Evolutionary conservation across 2,797 vertebrate genomes (phyloP).

Genomic region (Poecile montanus): DNA sequence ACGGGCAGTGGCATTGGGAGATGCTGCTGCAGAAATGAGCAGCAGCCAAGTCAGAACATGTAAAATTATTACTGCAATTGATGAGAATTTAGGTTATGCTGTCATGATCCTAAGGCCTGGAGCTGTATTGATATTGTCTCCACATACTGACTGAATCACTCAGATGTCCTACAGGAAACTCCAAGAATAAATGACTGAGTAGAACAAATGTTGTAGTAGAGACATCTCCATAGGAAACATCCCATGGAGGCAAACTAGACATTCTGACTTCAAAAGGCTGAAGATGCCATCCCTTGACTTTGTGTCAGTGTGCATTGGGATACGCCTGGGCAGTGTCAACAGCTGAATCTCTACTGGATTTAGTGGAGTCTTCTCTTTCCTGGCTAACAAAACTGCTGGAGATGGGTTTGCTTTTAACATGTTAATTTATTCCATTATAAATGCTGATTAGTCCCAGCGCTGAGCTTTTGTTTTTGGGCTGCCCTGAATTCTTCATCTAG

Average conservation of each 20-base stretch:
- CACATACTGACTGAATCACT: not conserved
- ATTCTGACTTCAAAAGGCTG: not conserved
- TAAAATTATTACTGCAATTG: not conserved
- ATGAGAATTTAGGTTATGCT: not conserved
- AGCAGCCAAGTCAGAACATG: not conserved
- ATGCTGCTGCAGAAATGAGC: not conserved
- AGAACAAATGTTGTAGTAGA: not conserved
- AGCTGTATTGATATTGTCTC: not conserved
- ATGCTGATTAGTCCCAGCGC: not conserved
- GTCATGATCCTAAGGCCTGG: not conserved
- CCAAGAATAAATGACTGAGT: not conserved
- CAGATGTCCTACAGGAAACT: not conserved
- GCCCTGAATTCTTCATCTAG: not conserved
- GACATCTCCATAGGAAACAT: not conserved
- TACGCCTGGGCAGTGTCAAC: not conserved
- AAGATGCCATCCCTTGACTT: not conserved
- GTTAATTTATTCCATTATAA: not conserved
- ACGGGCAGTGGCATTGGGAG: not conserved
- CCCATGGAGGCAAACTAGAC: not conserved
- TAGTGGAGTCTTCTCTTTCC: not conserved
- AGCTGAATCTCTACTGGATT: not conserved
- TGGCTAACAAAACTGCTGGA: not conserved
- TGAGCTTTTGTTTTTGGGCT: not conserved
- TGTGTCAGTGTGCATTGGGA: not conserved
- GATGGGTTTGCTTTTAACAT: not conserved